These are phyloP conservation scores for Onychostruthus taczanowskii DNA, from an alignment of 2,113 vertebrate genomes.

Conservation along the genomic window DNA sequence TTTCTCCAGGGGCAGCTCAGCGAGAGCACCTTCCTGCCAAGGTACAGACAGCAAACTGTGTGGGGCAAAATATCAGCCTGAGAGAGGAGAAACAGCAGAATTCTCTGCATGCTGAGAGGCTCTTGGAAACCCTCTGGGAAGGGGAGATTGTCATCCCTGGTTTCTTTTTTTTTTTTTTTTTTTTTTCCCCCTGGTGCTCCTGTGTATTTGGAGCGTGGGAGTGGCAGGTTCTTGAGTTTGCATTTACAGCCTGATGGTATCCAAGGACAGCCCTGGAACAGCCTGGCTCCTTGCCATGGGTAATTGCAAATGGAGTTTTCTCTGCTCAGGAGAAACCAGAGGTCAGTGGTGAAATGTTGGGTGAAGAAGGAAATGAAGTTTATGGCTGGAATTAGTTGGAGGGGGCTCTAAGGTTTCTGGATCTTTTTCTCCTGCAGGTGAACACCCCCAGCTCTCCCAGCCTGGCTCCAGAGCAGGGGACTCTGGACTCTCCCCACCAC, in stretches of 20 bases:
- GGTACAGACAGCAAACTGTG: neutral
- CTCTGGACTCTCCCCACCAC: neutral
- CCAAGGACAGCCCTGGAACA: neutral
- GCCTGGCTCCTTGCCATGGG: neutral
- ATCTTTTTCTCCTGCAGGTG: neutral
- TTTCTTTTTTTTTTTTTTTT: neutral
- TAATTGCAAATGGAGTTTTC: neutral
- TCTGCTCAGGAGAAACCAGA: neutral
- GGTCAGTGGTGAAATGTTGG: neutral
- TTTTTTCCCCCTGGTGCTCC: neutral
- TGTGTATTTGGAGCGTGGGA: neutral
- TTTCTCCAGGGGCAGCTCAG: neutral
- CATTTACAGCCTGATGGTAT: fast-evolving
- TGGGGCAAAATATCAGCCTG: neutral
- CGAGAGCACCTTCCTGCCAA: neutral
- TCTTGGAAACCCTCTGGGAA: neutral
- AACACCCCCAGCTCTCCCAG: neutral
- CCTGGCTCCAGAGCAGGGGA: neutral
- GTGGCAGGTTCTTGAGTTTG: neutral
- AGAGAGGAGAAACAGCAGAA: neutral
- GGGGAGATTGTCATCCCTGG: neutral
- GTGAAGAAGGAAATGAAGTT: neutral
- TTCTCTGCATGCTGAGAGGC: neutral
- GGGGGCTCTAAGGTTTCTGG: neutral
- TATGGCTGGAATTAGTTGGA: neutral